Conservation (phyloP, 2,888 invertebrate species). For the Cataglyphis cursor region DNA sequence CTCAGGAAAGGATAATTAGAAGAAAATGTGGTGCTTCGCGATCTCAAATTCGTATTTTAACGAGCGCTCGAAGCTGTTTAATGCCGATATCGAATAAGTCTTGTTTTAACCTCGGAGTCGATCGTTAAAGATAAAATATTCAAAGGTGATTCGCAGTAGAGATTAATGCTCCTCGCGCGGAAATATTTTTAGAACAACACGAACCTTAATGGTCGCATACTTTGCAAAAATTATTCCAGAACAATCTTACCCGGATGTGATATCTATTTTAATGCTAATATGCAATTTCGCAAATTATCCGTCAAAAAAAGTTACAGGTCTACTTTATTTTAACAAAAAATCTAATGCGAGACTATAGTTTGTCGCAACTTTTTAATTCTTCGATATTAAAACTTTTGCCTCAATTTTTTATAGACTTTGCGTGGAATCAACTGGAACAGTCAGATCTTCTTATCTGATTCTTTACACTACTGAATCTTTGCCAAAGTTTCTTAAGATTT, state of each 20-base stretch:
- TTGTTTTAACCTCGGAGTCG: conserved; percentile 16
- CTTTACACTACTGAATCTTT: conserved; percentile 27
- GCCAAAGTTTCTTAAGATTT: conserved; percentile 6
- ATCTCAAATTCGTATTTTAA: conserved; percentile 47
- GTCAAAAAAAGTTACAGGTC: not conserved
- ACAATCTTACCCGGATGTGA: not conserved
- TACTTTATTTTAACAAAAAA: not conserved
- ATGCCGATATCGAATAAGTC: conserved; percentile 34
- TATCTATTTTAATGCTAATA: not conserved
- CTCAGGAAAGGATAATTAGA: not conserved
- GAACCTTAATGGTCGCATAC: not conserved
- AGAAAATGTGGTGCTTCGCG: not conserved
- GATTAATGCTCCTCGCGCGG: conserved; percentile 1
- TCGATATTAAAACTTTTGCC: conserved; percentile 7
- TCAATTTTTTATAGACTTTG: conserved; percentile 25
- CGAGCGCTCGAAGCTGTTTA: conserved; percentile 26
- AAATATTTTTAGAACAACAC: not conserved
- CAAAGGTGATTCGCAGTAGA: conserved; percentile 18
- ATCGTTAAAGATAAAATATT: conserved; percentile 48
- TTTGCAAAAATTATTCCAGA: conserved; percentile 3
- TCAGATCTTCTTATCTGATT: conserved; percentile 18
- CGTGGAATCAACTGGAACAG: conserved; percentile 14
- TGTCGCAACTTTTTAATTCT: not conserved
- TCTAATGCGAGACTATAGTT: not conserved
- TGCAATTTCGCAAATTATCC: not conserved